Base-by-base conservation (phyloP, 2,797 vertebrate genomes). In the Capromys pilorides region DNA sequence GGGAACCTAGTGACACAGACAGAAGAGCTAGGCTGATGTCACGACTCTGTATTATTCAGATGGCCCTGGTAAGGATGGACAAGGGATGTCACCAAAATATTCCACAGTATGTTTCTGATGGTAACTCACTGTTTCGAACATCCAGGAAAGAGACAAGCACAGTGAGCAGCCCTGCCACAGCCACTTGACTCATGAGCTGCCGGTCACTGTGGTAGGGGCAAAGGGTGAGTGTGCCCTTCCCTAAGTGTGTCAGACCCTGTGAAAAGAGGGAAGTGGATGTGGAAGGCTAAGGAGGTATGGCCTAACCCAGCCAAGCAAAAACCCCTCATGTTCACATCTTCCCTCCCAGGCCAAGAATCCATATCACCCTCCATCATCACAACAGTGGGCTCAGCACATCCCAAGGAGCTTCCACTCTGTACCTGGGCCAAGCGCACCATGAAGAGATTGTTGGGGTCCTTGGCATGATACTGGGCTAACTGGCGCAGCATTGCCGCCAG, bases 371-470 rank as follows among this genome's bases (percentile, higher is more conserved):
- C 75, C 41, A 5, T 49, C 86, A 64, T 22, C 61, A 87, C 16
- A 57, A 79, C 0, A 77, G 28, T 22, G 26, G 22, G 49, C 73
- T 24, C 62, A 18, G 66, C 67, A 93, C 24, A 61, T 26, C 39
- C 57, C 19, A 67, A 91, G 49, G 73, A 83, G 31, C 2, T 21
- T 49, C 18, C 39, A 54, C 41, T 87, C 86, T 97, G 97, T 97
- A 99, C 99, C 99, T 99, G 99, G 96, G 99, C 99, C 97, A 99
- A 97, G 96, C 99, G 98, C 97, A 99, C 99, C 99, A 99, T 99
- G 98, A 99, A 99, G 96, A 99, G 99, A 95, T 99, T 99, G 98
- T 99, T 99, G 59, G 99, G 99, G 97, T 99, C 99, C 98, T 99
- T 99, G 97, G 99, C 99, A 0, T 99, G 99, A 98, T 99, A 99